Evolutionary conservation across 2,888 invertebrate genomes (phyloP).

Genomic region (Apamea monoglypha): DNA sequence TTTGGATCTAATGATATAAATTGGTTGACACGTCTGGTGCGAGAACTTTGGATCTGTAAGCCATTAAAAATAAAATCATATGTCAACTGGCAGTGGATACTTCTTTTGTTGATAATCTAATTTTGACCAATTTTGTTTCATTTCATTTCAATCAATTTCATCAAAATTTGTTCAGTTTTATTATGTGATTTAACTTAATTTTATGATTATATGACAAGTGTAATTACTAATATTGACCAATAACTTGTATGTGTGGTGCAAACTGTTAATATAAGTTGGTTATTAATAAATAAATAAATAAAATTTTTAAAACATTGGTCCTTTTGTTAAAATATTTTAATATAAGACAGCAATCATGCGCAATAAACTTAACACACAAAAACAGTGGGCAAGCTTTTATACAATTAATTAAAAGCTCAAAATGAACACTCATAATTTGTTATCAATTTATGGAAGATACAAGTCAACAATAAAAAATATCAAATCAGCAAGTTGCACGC

Average conservation of each 20-base stretch:
- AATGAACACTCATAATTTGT: slow-evolving; percentile 24
- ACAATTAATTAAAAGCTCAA: slow-evolving; percentile 18
- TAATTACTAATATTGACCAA: too few relatives aligned
- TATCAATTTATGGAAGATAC: slow-evolving; percentile 41
- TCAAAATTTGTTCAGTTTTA: too few relatives aligned
- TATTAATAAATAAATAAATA: too few relatives aligned
- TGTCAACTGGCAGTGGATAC: neutral
- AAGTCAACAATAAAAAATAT: slow-evolving; percentile 27
- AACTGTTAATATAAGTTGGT: too few relatives aligned
- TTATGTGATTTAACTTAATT: too few relatives aligned
- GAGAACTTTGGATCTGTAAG: neutral
- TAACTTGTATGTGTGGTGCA: too few relatives aligned
- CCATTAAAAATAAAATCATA: neutral
- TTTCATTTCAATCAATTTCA: too few relatives aligned
- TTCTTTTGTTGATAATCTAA: neutral
- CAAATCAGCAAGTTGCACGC: slow-evolving; percentile 57
- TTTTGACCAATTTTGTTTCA: too few relatives aligned
- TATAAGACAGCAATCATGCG: neutral
- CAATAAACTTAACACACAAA: neutral
- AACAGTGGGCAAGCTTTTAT: slow-evolving; percentile 16
- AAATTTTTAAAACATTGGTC: neutral
- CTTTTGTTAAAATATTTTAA: neutral
- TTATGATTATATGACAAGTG: too few relatives aligned
- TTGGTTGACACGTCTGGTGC: neutral
- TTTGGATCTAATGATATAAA: neutral